A percentile compares a stretch with the other conserved stretches of the same genome.
These are phyloP conservation scores for Mormyrus hasselquistii DNA, from an alignment of 2,797 vertebrate genomes.

Conservation along the genomic window DNA sequence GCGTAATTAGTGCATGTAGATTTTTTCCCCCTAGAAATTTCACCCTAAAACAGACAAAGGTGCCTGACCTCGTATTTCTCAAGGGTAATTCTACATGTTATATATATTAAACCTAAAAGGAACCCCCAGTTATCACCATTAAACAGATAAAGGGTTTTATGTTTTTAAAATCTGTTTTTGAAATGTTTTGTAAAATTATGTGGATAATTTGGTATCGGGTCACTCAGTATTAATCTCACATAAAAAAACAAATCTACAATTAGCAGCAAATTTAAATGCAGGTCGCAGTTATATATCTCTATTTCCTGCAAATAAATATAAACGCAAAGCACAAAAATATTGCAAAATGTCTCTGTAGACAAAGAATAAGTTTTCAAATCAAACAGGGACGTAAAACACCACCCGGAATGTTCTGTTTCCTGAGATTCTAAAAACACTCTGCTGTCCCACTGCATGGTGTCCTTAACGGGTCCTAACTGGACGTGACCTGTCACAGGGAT, in stretches of 20 bases:
- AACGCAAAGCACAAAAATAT: neutral
- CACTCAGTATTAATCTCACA: neutral
- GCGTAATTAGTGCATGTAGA: constrained; percentile 13
- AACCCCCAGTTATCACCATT: neutral
- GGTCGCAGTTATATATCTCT: neutral
- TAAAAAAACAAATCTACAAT: neutral
- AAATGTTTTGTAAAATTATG: neutral
- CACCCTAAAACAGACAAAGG: neutral
- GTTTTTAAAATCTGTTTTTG: neutral
- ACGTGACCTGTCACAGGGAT: neutral
- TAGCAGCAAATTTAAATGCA: neutral
- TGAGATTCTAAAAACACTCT: neutral
- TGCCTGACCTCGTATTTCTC: neutral
- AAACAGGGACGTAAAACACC: neutral
- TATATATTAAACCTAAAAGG: neutral
- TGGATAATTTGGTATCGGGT: neutral
- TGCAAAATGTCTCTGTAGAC: neutral
- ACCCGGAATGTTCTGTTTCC: neutral
- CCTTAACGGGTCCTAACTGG: neutral
- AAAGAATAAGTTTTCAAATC: neutral
- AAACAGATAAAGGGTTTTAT: neutral
- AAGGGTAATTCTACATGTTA: neutral
- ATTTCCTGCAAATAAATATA: neutral
- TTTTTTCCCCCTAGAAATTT: neutral
- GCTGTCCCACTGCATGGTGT: neutral